Evolutionary conservation across 2,797 vertebrate species (phyloP).

Genomic region (Siniperca scherzeri): DNA sequence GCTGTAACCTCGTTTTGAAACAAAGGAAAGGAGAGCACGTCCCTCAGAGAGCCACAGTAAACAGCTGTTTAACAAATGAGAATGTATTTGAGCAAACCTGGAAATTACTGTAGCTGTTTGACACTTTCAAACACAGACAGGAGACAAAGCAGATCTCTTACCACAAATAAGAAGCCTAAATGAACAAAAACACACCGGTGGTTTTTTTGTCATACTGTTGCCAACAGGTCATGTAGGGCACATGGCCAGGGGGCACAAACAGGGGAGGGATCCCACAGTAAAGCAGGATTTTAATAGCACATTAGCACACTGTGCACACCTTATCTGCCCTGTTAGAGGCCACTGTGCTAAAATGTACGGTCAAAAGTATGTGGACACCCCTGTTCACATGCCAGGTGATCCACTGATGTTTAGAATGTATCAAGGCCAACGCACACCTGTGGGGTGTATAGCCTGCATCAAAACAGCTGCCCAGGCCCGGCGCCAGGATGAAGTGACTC

Average conservation of each 20-base stretch:
- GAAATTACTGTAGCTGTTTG: too few species aligned
- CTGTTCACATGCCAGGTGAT: not conserved
- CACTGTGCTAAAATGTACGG: not conserved
- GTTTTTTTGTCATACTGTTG: not conserved
- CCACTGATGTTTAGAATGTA: not conserved
- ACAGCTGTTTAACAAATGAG: not conserved
- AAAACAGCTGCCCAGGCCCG: too few species aligned
- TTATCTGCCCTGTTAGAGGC: not conserved
- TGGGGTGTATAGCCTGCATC: not conserved
- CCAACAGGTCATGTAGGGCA: not conserved
- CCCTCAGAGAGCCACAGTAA: not conserved
- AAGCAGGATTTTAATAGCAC: not conserved
- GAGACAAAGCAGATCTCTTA: not conserved
- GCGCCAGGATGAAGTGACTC: too few species aligned
- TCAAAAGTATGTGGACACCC: not conserved
- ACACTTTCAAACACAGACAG: not conserved
- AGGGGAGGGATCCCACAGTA: not conserved
- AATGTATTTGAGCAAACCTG: not conserved
- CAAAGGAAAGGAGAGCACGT: not conserved
- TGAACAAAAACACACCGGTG: not conserved
- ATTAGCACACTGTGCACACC: not conserved
- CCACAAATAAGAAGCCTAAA: not conserved
- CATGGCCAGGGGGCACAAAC: not conserved
- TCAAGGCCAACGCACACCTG: not conserved
- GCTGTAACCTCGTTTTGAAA: not conserved